phyloP scores from a whole-genome alignment of 2,888 invertebrate genomes.

The Prosapia bicincta region DNA sequence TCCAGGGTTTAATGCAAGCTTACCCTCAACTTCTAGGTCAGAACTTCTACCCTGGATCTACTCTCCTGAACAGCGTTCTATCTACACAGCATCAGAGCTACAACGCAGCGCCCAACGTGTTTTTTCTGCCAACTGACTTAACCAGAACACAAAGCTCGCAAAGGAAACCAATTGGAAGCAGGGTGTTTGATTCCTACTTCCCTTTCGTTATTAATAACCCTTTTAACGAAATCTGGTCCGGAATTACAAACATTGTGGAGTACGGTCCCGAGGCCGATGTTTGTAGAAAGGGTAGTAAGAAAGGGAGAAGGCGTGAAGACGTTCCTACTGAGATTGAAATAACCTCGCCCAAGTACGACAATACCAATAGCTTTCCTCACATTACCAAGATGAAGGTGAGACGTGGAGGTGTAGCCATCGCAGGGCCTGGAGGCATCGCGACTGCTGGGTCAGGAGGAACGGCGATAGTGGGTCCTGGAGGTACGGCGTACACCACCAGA shows the following conservation, averaged over 20 bases:
- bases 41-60: neutral
- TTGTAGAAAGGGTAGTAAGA: slow-evolving; percentile 43
- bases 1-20: neutral
- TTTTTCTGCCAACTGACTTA: neutral
- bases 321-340: slow-evolving; percentile 12
- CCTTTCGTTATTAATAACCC: slow-evolving; percentile 27
- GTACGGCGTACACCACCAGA: slow-evolving; percentile 70
- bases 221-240: slow-evolving; percentile 32
- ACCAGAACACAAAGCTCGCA: neutral
- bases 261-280: slow-evolving; percentile 57
- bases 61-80: neutral
- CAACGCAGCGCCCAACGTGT: neutral
- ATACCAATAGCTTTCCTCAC: slow-evolving; percentile 33
- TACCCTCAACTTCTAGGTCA: neutral
- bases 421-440: slow-evolving; percentile 77
- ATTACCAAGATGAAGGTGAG: slow-evolving; percentile 57
- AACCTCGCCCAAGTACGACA: neutral
- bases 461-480: slow-evolving; percentile 76
- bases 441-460: slow-evolving; percentile 77
- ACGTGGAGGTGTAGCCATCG: slow-evolving; percentile 74
- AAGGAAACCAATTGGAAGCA: slow-evolving; percentile 1
- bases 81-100: neutral
- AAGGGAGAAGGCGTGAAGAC: slow-evolving; percentile 31
- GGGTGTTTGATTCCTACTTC: slow-evolving; percentile 25
- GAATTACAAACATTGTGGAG: slow-evolving; percentile 48